Base-by-base conservation (phyloP, 2,113 vertebrate genomes). In the Calyptommatus sinebrachiatus region DNA sequence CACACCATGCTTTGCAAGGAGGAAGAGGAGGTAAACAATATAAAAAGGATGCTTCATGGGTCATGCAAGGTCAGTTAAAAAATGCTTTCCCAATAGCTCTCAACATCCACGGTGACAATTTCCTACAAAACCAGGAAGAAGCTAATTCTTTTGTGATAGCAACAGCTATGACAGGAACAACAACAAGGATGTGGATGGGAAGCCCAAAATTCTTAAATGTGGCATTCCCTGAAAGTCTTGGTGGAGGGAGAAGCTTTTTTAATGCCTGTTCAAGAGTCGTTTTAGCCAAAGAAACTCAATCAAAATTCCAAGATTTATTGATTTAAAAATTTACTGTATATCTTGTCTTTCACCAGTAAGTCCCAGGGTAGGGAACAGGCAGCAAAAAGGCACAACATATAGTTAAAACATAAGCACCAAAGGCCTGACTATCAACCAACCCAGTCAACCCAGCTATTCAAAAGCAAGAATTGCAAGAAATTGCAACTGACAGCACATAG, bases 51-150 rank as follows among this genome's bases (percentile, higher is more conserved):
- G 18, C 7, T 0, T 53, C 1, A 0, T 12, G 0, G 0, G 1
- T 5, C 86, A n/a, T n/a, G 75, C 86, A 11, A 5, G 72, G 29
- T 0, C 0, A 24, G 2, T 48, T 1, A 48, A 5, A 31, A 61
- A 31, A 1, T 48, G 69, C 11, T 46, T 73, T 76, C 83, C 1
- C 2, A 29, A 0, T 16, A 88, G 88, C 83, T 77, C 88, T 21
- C 83, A 86, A 86, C 84, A 86, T 88, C 86, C 88, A 86, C 86
- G 1, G 84, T 72, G 86, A 89, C 86, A 80, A 57, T 4, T 74
- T n/a, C 24, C 77, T 62, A 11, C 7, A 21, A 48, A 31, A 69
- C 5, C 9, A 1, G 28, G 76, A 50, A 12, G 20, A 41, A 20
- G 74, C 31, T 0, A 10, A 22, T 0, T 1, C 62, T 22, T 65